These are phyloP conservation scores for Camptogramma bilineatum DNA, from an alignment of 2,888 invertebrate species.

Conservation along the genomic window DNA sequence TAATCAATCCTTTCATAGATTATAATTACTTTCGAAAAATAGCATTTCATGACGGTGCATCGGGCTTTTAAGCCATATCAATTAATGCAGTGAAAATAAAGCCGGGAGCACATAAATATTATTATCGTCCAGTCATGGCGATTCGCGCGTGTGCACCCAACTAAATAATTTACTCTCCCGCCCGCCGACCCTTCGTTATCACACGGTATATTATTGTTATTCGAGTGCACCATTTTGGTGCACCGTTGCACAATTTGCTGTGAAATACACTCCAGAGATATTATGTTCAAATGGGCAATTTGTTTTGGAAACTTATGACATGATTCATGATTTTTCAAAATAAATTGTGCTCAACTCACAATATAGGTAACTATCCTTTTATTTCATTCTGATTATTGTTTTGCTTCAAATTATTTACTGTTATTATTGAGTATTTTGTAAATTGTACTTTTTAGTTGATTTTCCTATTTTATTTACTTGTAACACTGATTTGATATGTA, in stretches of 20 bases:
- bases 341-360: no score
- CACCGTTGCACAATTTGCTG: conserved; percentile 18
- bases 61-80: conserved; percentile 11
- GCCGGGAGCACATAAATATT: conserved; percentile 24
- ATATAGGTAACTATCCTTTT: no score
- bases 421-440: no score
- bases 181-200: conserved; percentile 29
- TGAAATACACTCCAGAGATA: conserved; percentile 1
- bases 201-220: conserved; percentile 25
- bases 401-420: no score
- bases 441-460: no score
- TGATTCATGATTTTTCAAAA: no score
- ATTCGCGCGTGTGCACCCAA: conserved; percentile 31
- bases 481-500: no score
- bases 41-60: neutral
- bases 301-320: no score
- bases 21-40: neutral
- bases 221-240: conserved; percentile 16
- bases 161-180: conserved; percentile 37
- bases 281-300: neutral
- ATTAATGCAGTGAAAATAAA: conserved; percentile 17
- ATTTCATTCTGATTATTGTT: no score
- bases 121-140: conserved; percentile 13
- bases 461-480: no score
- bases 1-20: no score